phyloP scores from a whole-genome alignment of 2,888 invertebrate species.

The Archaeoteleia sp. region DNA sequence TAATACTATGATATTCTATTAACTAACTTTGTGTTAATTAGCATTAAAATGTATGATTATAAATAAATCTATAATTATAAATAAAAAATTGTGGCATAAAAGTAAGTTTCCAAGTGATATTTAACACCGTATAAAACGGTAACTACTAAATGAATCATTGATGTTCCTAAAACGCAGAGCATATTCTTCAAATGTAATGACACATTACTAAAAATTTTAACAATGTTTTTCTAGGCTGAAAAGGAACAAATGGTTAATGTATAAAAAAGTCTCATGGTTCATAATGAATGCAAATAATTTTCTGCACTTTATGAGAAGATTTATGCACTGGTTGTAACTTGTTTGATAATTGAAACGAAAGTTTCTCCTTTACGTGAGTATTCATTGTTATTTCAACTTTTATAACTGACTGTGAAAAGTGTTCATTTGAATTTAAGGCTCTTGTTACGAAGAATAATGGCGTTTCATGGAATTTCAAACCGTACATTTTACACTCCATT shows the following conservation, averaged over 20 bases:
- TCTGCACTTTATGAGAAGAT: slow-evolving; percentile 43
- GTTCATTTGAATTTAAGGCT: slow-evolving; percentile 50
- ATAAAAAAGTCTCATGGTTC: slow-evolving; percentile 37
- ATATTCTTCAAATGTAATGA: too few relatives aligned
- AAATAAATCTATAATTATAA: too few relatives aligned
- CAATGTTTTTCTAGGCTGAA: too few relatives aligned
- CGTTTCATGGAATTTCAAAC: slow-evolving; percentile 38
- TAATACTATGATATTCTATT: too few relatives aligned
- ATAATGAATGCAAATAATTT: slow-evolving; percentile 47
- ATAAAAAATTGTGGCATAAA: too few relatives aligned
- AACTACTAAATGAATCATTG: too few relatives aligned
- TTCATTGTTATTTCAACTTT: slow-evolving; percentile 52
- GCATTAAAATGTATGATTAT: too few relatives aligned
- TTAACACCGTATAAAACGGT: too few relatives aligned
- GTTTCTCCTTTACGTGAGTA: slow-evolving; percentile 45
- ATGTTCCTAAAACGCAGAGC: too few relatives aligned
- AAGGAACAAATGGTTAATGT: slow-evolving; percentile 34
- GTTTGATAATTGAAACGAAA: slow-evolving; percentile 51
- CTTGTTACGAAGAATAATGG: slow-evolving; percentile 50
- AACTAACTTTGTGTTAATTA: too few relatives aligned
- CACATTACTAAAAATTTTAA: too few relatives aligned
- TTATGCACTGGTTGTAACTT: slow-evolving; percentile 48
- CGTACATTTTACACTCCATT: slow-evolving; percentile 37
- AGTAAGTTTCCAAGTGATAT: too few relatives aligned
- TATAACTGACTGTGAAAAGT: slow-evolving; percentile 50